Conservation (phyloP, 2,797 vertebrate species). For the Alcedo atthis region DNA sequence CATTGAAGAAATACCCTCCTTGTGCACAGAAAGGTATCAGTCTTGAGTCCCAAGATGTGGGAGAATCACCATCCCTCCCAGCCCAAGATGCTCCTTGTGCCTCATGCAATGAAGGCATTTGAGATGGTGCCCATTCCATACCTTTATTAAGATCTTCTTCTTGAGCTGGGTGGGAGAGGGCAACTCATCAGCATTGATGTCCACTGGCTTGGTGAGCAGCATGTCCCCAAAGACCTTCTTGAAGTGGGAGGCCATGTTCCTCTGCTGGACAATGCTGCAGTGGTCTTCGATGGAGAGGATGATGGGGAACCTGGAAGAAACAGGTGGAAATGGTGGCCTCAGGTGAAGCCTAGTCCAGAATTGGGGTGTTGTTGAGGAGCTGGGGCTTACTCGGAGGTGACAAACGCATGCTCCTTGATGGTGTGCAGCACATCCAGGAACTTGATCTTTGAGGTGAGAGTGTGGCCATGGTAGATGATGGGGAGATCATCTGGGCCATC, state of each 20-base stretch:
- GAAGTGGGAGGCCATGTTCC: constrained; percentile 91
- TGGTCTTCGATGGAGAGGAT: constrained; percentile 94
- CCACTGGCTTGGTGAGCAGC: constrained; percentile 79
- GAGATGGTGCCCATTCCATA: neutral
- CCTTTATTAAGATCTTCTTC: constrained; percentile 82
- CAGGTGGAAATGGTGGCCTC: neutral
- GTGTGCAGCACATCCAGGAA: constrained; percentile 91
- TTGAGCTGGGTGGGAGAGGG: constrained; percentile 78
- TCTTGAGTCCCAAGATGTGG: neutral
- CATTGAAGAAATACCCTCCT: neutral
- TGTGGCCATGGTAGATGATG: constrained; percentile 93
- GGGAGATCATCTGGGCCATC: constrained; percentile 92
- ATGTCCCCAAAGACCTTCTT: constrained; percentile 88
- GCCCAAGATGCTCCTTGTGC: too few species aligned
- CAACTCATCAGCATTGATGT: constrained; percentile 75
- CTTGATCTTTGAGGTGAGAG: constrained; percentile 92
- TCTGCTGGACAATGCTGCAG: constrained; percentile 92
- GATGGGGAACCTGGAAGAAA: constrained; percentile 84
- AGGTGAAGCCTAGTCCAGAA: neutral
- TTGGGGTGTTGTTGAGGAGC: accelerated
- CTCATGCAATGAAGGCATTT: neutral
- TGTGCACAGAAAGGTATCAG: neutral
- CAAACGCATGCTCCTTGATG: constrained; percentile 91
- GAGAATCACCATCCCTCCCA: neutral
- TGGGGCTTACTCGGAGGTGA: constrained; percentile 86